phyloP scores from a whole-genome alignment of 2,888 invertebrate species.

The Drosophila kuntzei region DNA sequence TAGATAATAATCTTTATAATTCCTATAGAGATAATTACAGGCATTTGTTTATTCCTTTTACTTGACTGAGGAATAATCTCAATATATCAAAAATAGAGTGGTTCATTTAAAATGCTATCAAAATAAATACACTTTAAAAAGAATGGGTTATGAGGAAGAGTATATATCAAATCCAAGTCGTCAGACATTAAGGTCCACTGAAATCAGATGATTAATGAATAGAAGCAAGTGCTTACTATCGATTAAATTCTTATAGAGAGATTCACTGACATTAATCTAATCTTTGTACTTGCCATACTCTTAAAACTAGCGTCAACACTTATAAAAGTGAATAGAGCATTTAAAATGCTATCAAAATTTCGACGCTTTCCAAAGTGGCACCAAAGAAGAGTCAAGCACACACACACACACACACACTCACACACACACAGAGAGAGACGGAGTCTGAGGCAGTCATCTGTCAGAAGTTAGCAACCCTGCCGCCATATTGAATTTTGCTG shows the following conservation, averaged over 20 bases:
- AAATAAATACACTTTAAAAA: too few relatives aligned
- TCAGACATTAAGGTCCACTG: not conserved
- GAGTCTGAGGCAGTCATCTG: slow-evolving; percentile 66
- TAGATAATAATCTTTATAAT: too few relatives aligned
- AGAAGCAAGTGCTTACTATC: not conserved
- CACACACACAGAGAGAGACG: not conserved
- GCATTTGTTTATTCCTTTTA: too few relatives aligned
- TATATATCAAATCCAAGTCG: too few relatives aligned
- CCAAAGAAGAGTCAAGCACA: slow-evolving; percentile 26
- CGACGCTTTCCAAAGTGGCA: slow-evolving; percentile 42
- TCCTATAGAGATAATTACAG: too few relatives aligned
- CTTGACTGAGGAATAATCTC: too few relatives aligned
- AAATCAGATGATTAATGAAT: not conserved
- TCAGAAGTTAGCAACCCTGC: slow-evolving; percentile 76
- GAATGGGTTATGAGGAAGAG: too few relatives aligned
- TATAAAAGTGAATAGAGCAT: slow-evolving; percentile 40
- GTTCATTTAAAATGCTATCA: too few relatives aligned
- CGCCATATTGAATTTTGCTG: slow-evolving; percentile 76
- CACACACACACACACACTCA: slow-evolving; percentile 22
- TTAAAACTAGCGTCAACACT: slow-evolving; percentile 11
- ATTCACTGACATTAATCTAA: not conserved
- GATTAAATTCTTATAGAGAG: not conserved
- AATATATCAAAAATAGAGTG: too few relatives aligned
- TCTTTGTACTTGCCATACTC: slow-evolving; percentile 21
- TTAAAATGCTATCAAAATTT: slow-evolving; percentile 51